Base-by-base conservation (phyloP, 2,888 invertebrate species). In the Tholera decimalis region DNA sequence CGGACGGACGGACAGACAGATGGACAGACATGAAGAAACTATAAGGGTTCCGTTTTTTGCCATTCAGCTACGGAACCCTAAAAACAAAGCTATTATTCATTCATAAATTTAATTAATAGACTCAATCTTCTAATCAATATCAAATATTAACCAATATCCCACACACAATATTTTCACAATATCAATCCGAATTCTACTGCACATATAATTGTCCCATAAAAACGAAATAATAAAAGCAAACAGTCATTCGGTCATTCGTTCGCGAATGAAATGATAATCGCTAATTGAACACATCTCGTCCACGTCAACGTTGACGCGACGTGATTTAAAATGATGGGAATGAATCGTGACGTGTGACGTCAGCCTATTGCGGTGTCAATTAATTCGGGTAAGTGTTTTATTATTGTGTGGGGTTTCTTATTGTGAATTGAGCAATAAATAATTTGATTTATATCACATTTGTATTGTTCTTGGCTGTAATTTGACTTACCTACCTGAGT, bases 211-310 rank as follows among this genome's bases (percentile, higher is more conserved):
- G 33, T 43, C 55, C 50, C n/a, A 47, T 55, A 57, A 57, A 65
- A 53, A 37, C 41, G 41, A 50, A 59, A 78, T 57, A 57, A 68
- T 73, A 68, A 68, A 63, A 62, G 39, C 44, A 77, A 61, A 73
- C 54, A 73, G 30, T 54, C 56, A 26, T 41, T 47, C 56, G 55
- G 18, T 57, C 28, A 28, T 20, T 20, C 64, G 65, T 62, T 69
- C 63, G 46, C 50, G 72, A 66, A 70, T 65, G 62, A 61, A 66
- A 70, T 65, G 62, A 61, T 81, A 67, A 82, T 75, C 73, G 69
- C 64, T 81, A 82, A 82, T 83, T 83, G 80, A 82, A 74, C 83
- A 82, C 65, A 74, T 74, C 71, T 60, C 60, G 30, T 57, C 43
- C 59, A 66, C 62, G 65, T 79, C 71, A 65, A 63, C 49, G 71